Conservation (phyloP, 2,888 invertebrate species). For the Sphinx pinastri region DNA sequence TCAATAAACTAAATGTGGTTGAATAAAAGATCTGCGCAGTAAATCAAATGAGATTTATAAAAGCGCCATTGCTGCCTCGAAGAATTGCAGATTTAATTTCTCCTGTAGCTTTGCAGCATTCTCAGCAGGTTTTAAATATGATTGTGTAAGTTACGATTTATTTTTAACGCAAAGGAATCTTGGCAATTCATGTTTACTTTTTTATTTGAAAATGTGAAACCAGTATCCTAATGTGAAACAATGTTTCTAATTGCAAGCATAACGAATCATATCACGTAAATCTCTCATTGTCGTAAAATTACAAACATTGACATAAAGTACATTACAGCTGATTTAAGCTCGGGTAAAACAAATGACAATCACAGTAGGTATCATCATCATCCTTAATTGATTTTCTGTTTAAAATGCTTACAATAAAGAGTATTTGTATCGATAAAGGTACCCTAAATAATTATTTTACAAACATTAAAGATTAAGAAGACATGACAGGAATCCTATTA, state of each 20-base stretch:
- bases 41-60: slow-evolving; percentile 56
- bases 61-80: slow-evolving; percentile 46
- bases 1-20: slow-evolving; percentile 29
- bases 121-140: slow-evolving; percentile 44
- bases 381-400: too few relatives aligned
- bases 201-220: too few relatives aligned
- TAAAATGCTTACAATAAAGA: too few relatives aligned
- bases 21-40: slow-evolving; percentile 40
- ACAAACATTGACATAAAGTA: too few relatives aligned
- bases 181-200: neutral
- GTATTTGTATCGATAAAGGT: too few relatives aligned
- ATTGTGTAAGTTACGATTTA: slow-evolving; percentile 17
- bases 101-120: slow-evolving; percentile 45
- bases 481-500: neutral
- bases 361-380: too few relatives aligned
- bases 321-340: too few relatives aligned
- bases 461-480: neutral
- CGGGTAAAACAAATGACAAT: too few relatives aligned
- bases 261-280: too few relatives aligned
- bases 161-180: neutral
- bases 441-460: neutral
- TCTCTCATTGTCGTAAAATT: too few relatives aligned
- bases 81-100: slow-evolving; percentile 57
- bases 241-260: too few relatives aligned
- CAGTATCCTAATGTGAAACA: too few relatives aligned